phyloP scores from a whole-genome alignment of 1,140 invertebrate genomes.

The Eubasilissa regina region DNA sequence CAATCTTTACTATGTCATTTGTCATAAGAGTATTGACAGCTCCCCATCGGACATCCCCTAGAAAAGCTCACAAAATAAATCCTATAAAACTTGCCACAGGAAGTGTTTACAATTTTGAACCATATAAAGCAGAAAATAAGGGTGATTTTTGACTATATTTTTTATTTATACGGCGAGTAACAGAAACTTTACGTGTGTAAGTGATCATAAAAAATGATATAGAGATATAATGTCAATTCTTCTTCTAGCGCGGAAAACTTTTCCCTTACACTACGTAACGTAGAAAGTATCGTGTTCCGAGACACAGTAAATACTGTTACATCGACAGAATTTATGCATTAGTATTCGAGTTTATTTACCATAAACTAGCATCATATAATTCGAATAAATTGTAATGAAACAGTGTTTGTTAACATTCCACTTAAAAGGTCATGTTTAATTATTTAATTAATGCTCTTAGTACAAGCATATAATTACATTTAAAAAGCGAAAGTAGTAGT shows the following conservation, averaged over 20 bases:
- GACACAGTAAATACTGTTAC: no score
- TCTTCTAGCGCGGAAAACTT: neutral
- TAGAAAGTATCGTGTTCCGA: no score
- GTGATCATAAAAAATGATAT: conserved; percentile 9
- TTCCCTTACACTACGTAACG: neutral
- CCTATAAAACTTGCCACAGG: conserved; percentile 5
- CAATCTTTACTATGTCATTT: conserved; percentile 61
- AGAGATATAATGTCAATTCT: conserved; percentile 3
- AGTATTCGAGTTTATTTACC: no score
- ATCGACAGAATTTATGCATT: no score
- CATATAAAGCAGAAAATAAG: neutral
- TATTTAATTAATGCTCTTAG: no score
- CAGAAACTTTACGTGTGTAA: conserved; percentile 6
- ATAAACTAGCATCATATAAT: no score
- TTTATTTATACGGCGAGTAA: neutral
- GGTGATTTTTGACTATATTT: conserved; percentile 13
- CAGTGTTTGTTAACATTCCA: no score
- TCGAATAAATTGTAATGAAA: no score
- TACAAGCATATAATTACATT: no score
- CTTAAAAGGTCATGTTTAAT: no score
- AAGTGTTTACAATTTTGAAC: neutral
- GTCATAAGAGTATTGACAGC: conserved; percentile 60
- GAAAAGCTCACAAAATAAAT: neutral
- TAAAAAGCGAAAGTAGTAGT: no score
- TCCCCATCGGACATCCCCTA: conserved; percentile 48